phyloP scores from a whole-genome alignment of 2,888 invertebrate species.

The Lacanobia oleracea region DNA sequence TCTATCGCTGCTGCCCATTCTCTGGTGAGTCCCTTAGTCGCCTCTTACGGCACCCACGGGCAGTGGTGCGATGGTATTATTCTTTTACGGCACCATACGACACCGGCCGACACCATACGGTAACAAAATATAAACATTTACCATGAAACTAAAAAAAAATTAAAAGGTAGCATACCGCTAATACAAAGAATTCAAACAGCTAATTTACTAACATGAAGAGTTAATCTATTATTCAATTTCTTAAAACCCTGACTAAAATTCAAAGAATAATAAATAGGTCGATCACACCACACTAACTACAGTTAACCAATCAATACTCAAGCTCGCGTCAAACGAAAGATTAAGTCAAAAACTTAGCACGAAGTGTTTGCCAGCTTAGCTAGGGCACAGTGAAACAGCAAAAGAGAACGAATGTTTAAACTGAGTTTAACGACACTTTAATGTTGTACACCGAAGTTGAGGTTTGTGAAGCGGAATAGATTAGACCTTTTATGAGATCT shows the following conservation, averaged over 20 bases:
- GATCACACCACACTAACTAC: conserved; percentile 20
- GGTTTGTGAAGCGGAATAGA: conserved; percentile 68
- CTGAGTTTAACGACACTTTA: conserved; percentile 75
- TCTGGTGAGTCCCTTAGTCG: no score
- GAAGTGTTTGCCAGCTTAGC: conserved; percentile 58
- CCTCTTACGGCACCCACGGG: no score
- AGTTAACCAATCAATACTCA: conserved; percentile 47
- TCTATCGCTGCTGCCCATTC: no score
- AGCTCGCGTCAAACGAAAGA: conserved; percentile 53
- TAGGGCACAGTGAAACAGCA: conserved; percentile 62
- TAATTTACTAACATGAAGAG: not conserved
- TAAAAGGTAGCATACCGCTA: not conserved
- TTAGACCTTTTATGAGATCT: conserved; percentile 66
- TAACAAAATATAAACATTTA: no score
- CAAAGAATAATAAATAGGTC: conserved; percentile 12
- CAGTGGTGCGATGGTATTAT: no score
- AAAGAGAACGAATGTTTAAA: conserved; percentile 71
- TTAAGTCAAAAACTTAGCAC: conserved; percentile 59
- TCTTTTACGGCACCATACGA: no score
- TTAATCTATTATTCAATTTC: conserved; percentile 31
- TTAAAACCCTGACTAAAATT: not conserved
- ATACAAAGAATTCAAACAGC: conserved; percentile 2
- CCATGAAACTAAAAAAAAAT: not conserved
- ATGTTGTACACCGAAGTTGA: conserved; percentile 67
- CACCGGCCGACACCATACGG: no score